Percentiles rank a stretch among this genome's conserved stretches.
These are phyloP conservation scores for Dicrostonyx torquatus DNA, from an alignment of 2,797 vertebrate genomes.

Conservation along the genomic window DNA sequence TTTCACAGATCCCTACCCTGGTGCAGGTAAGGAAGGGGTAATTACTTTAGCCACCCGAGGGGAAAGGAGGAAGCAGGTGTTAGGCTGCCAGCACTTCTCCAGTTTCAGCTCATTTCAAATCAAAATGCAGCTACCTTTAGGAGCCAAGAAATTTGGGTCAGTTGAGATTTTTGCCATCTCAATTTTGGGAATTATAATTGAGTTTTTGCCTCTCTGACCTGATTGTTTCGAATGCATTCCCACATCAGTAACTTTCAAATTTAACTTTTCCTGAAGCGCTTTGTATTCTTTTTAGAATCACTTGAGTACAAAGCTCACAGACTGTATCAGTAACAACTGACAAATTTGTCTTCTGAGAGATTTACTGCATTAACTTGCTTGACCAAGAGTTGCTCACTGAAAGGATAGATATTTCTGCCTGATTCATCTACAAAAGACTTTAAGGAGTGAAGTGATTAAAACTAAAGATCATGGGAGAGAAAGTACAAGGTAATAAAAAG, in stretches of 20 bases:
- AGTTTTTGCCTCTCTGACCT: conserved; percentile 66
- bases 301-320: conserved; percentile 68
- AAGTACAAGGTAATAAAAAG: not conserved
- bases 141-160: conserved; percentile 77
- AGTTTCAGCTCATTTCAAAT: conserved; percentile 76
- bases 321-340: conserved; percentile 76
- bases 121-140: conserved; percentile 49
- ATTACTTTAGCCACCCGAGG: conserved; percentile 70
- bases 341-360: conserved; percentile 83
- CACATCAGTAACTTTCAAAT: conserved; percentile 71
- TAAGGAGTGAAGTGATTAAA: conserved; percentile 26
- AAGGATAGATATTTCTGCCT: conserved; percentile 79
- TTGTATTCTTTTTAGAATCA: conserved; percentile 63
- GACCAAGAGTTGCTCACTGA: conserved; percentile 75
- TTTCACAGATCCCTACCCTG: conserved; percentile 69
- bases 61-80: conserved; percentile 65
- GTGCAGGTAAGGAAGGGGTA: conserved; percentile 65
- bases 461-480: conserved; percentile 21
- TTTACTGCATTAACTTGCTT: conserved; percentile 78
- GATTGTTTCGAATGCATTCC: conserved; percentile 66
- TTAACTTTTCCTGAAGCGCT: conserved; percentile 73
- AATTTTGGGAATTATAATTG: conserved; percentile 77
- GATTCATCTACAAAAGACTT: conserved; percentile 63
- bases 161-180: conserved; percentile 72
- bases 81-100: not conserved